Conservation (phyloP, 2,888 invertebrate species). For the Mimachlamys varia region DNA sequence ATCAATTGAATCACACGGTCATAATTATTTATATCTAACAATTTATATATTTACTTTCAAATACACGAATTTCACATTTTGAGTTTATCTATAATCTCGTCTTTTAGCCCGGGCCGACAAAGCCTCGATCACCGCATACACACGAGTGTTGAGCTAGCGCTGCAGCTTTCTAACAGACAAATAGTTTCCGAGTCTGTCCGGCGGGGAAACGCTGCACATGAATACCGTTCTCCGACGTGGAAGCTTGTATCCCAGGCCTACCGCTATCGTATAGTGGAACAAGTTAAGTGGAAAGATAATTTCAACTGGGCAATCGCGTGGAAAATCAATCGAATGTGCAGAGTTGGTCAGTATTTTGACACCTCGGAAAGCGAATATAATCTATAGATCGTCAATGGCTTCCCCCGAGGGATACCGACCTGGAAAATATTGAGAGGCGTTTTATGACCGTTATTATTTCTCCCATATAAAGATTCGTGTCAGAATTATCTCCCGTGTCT, state of each 20-base stretch:
- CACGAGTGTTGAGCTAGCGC: background rate
- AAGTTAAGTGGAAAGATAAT: conserved; percentile 31
- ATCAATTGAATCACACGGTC: too few relatives aligned
- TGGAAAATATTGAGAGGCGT: conserved; percentile 1
- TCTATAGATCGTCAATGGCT: conserved; percentile 32
- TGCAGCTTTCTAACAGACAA: background rate
- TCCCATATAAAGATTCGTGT: conserved; percentile 25
- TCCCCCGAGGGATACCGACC: conserved; percentile 9
- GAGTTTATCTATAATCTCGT: background rate
- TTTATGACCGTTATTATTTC: conserved; percentile 24
- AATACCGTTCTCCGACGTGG: background rate
- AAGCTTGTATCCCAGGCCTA: background rate
- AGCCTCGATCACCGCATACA: background rate
- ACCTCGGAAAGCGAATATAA: background rate
- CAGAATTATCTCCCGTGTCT: conserved; percentile 1
- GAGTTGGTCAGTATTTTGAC: conserved; percentile 17
- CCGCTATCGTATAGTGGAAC: background rate
- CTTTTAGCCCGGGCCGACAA: background rate
- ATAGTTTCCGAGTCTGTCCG: background rate
- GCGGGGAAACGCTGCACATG: background rate
- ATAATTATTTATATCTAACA: too few relatives aligned
- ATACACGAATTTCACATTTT: too few relatives aligned
- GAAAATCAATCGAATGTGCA: conserved; percentile 21
- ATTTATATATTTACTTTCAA: too few relatives aligned
- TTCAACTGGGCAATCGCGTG: conserved; percentile 26